phyloP scores from a whole-genome alignment of 2,888 invertebrate genomes.

The Hirtodrosophila trivittata region DNA sequence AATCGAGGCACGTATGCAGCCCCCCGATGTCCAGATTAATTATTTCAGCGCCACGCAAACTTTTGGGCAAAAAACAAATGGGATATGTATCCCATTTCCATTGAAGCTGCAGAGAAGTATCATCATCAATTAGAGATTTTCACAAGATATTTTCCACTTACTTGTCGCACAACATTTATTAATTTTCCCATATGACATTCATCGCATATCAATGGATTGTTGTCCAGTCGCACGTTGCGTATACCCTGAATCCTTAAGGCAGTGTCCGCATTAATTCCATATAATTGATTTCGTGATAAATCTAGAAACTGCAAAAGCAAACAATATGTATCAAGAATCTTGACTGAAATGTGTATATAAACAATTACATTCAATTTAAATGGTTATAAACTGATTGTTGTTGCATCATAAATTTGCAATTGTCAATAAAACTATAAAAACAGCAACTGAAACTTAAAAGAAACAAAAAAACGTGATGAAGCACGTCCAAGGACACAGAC shows the following conservation, averaged over 20 bases:
- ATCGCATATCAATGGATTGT: constrained; percentile 84
- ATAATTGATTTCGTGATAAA: constrained; percentile 89
- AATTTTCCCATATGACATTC: constrained; percentile 84
- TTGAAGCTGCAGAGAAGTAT: constrained; percentile 70
- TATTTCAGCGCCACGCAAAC: constrained; percentile 83
- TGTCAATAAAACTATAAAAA: constrained; percentile 31
- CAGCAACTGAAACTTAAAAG: constrained; percentile 15
- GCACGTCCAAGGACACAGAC: constrained; percentile 26
- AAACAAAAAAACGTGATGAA: constrained; percentile 19
- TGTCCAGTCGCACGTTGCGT: constrained; percentile 83
- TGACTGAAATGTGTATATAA: constrained; percentile 48
- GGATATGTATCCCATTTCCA: constrained; percentile 84
- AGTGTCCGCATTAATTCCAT: constrained; percentile 84
- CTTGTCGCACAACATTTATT: constrained; percentile 83
- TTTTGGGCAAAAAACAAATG: constrained; percentile 83
- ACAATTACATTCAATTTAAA: constrained; percentile 79
- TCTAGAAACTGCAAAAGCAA: constrained; percentile 85
- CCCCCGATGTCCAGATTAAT: constrained; percentile 82
- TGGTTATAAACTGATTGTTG: constrained; percentile 65
- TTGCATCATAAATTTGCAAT: constrained; percentile 59
- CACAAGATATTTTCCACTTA: constrained; percentile 69
- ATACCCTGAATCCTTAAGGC: constrained; percentile 82
- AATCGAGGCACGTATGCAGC: constrained; percentile 83
- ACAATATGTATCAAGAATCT: constrained; percentile 26
- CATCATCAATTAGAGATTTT: constrained; percentile 2